phyloP scores from a whole-genome alignment of 2,113 vertebrate species.

The Sclerurus mexicanus region DNA sequence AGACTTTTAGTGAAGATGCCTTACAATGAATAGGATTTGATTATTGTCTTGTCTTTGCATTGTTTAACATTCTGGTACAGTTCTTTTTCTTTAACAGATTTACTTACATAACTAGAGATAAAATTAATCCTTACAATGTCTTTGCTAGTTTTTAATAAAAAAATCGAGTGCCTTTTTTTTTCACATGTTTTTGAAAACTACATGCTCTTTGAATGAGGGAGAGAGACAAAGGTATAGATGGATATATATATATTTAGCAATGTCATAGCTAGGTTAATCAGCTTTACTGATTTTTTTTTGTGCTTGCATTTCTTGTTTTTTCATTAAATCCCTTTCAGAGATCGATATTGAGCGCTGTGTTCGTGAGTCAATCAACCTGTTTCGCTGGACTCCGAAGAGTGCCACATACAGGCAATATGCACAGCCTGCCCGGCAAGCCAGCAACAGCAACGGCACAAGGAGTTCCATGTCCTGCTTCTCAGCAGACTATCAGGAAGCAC shows the following conservation, averaged over 20 bases:
- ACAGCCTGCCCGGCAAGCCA: conserved; percentile 75
- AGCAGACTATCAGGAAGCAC: conserved; percentile 84
- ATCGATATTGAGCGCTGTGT: conserved; percentile 97
- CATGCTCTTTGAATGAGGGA: fast-evolving
- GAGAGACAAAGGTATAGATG: background rate
- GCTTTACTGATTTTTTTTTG: background rate
- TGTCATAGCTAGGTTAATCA: background rate
- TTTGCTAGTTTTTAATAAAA: background rate
- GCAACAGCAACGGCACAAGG: conserved; percentile 58
- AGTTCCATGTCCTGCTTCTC: conserved; percentile 76
- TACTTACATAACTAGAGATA: background rate
- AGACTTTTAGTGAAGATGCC: background rate
- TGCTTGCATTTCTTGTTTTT: background rate
- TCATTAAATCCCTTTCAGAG: conserved; percentile 70
- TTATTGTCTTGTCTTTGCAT: background rate
- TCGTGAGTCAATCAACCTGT: conserved; percentile 94
- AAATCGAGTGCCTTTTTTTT: background rate
- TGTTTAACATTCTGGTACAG: background rate
- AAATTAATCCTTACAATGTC: background rate
- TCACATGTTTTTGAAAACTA: background rate
- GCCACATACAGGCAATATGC: conserved; percentile 92
- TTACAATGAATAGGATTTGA: fast-evolving
- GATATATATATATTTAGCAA: background rate
- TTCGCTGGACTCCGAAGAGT: conserved; percentile 96
- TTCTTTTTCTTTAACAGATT: background rate